Conservation (phyloP, 2,888 invertebrate species). For the Yponomeuta evonymella region DNA sequence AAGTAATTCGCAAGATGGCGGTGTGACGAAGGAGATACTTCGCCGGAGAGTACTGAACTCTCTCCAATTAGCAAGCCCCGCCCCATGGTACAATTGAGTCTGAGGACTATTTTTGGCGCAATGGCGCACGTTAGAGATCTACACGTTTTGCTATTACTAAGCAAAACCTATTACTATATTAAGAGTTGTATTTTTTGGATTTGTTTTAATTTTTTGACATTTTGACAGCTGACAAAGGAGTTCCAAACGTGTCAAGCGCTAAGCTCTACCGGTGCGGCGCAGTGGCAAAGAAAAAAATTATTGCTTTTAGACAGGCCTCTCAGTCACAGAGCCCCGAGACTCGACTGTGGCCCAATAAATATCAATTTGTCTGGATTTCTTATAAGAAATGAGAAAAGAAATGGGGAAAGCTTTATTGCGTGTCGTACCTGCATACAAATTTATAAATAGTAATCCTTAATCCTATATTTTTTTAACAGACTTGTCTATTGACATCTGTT, state of each 20-base stretch:
- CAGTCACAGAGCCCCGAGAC: background rate
- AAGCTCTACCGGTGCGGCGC: background rate
- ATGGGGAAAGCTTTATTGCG: background rate
- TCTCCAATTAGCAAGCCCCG: no score
- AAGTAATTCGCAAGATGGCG: no score
- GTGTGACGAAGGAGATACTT: no score
- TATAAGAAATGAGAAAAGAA: background rate
- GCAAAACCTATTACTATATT: no score
- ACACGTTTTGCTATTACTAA: no score
- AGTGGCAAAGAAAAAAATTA: background rate
- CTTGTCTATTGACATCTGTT: no score
- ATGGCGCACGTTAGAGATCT: no score
- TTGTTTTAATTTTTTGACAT: background rate
- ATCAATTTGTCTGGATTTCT: background rate
- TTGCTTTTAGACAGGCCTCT: background rate
- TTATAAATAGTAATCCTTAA: background rate
- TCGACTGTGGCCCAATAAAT: background rate
- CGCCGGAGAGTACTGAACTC: no score
- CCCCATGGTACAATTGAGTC: no score
- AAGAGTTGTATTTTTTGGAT: background rate
- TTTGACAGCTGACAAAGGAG: background rate
- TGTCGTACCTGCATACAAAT: background rate
- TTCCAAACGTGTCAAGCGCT: background rate
- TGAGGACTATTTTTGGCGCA: no score
- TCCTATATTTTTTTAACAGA: no score